phyloP scores from a whole-genome alignment of 2,888 invertebrate species.

The Agrotis exclamationis region DNA sequence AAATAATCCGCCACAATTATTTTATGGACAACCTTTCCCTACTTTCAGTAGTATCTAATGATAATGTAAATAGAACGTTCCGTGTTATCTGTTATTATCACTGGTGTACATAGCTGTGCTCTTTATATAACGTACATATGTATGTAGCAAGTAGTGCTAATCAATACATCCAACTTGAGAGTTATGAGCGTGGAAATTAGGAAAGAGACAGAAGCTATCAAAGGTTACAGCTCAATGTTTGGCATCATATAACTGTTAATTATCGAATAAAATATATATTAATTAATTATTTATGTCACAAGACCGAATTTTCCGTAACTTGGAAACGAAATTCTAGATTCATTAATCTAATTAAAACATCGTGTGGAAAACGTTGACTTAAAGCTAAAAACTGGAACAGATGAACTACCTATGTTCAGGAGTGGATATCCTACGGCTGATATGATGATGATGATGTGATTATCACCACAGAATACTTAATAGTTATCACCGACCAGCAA shows the following conservation, averaged over 20 bases:
- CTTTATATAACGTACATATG: conserved; percentile 22
- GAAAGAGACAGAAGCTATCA: conserved; percentile 1
- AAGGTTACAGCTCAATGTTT: conserved; percentile 13
- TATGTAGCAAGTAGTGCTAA: conserved; percentile 24
- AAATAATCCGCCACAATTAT: conserved; percentile 6
- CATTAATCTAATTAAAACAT: not conserved
- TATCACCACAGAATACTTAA: no score
- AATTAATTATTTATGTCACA: not conserved
- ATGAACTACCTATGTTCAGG: not conserved
- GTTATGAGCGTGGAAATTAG: conserved; percentile 21
- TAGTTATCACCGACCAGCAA: no score
- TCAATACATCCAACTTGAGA: conserved; percentile 33
- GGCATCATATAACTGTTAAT: not conserved
- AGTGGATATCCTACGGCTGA: no score
- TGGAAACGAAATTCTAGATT: not conserved
- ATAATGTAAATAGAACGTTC: conserved; percentile 33
- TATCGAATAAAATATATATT: not conserved
- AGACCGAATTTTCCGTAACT: not conserved
- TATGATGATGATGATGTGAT: no score
- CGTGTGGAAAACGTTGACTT: not conserved
- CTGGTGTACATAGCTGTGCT: conserved; percentile 13
- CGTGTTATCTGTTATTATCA: conserved; percentile 48
- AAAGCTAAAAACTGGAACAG: not conserved
- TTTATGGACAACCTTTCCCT: conserved; percentile 36
- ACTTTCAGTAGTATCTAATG: conserved; percentile 29